Base-by-base conservation (phyloP, 1,140 invertebrate species). In the Sitophilus oryzae region DNA sequence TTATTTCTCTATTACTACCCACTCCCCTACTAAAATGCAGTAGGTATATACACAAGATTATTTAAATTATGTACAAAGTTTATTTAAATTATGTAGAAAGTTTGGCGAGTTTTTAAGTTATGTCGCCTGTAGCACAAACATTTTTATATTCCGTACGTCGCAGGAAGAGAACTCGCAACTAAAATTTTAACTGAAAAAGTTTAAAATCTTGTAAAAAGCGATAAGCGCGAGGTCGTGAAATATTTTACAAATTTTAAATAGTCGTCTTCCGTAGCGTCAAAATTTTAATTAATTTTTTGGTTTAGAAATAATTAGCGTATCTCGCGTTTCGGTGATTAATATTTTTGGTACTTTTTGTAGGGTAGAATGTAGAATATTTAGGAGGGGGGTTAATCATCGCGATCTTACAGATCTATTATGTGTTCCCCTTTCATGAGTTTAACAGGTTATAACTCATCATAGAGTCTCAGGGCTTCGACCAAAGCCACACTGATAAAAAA, bases 151-250 rank as follows among this genome's bases (percentile, higher is more conserved):
- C 4, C 36, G 15, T n/a, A n/a, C 48, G 35, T 20, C 34, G 6
- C 11, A 10, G 23, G 19, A 37, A 19, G 49, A n/a, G n/a, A n/a
- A n/a, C 25, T 41, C n/a, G 14, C 15, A 50, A 41, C 48, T 52
- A 44, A 18, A 44, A 52, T 52, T 46, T 52, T 46, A 52, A 50
- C 35, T 52, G 51, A 34, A 44, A 52, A 52, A 52, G 40, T 52
- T 52, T 52, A 16, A 52, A 52, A 44, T 25, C 21, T 14, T 34
- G 37, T 3, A 37, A 52, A 52, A 42, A 34, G 21, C 20, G 22
- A 42, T 36, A 48, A 37, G 25, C 46, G n/a, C 25, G 38, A 40
- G 10, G 15, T 21, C 20, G 43, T 15, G 20, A 48, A 48, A 48
- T 48, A 48, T 48, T 48, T 48, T 38, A 48, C 46, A 37, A 48